These are phyloP conservation scores for Zootoca vivipara DNA, from an alignment of 2,113 vertebrate species.

Conservation along the genomic window DNA sequence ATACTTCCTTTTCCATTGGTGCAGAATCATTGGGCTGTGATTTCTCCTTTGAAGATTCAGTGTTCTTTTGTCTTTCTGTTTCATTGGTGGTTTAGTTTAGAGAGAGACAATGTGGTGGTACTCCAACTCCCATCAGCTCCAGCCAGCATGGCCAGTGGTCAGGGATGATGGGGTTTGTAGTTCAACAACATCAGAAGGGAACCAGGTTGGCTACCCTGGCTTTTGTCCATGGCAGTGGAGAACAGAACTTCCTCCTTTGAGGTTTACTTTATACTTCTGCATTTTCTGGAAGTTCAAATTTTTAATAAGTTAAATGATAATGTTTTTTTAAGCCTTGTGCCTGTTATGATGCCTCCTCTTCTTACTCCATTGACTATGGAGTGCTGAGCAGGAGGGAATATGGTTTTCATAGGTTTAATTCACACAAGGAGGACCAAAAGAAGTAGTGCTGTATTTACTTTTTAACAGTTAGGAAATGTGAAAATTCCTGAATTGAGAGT, in stretches of 20 bases:
- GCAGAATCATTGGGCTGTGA: background rate
- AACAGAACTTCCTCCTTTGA: slow-evolving; percentile 29
- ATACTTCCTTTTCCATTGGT: background rate
- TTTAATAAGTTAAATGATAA: too few species aligned
- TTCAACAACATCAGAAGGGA: too few species aligned
- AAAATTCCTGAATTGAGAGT: background rate
- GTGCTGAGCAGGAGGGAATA: background rate
- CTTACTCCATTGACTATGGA: background rate
- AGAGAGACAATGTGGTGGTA: background rate
- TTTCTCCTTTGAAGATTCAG: slow-evolving; percentile 35
- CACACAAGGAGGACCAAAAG: background rate
- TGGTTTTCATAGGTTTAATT: background rate
- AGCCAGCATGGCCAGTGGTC: too few species aligned
- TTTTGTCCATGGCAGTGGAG: background rate
- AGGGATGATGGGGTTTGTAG: too few species aligned
- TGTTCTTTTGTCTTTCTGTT: slow-evolving; percentile 40
- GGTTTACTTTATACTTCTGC: too few species aligned
- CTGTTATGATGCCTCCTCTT: background rate
- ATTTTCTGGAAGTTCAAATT: too few species aligned
- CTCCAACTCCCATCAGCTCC: too few species aligned
- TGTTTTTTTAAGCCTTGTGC: background rate
- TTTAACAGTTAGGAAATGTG: background rate
- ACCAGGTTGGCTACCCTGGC: slow-evolving; percentile 1
- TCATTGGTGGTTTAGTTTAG: slow-evolving; percentile 9
- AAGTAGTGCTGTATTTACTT: background rate